Evolutionary conservation across 2,113 vertebrate species (phyloP).

Genomic region (Cichladusa arquata): DNA sequence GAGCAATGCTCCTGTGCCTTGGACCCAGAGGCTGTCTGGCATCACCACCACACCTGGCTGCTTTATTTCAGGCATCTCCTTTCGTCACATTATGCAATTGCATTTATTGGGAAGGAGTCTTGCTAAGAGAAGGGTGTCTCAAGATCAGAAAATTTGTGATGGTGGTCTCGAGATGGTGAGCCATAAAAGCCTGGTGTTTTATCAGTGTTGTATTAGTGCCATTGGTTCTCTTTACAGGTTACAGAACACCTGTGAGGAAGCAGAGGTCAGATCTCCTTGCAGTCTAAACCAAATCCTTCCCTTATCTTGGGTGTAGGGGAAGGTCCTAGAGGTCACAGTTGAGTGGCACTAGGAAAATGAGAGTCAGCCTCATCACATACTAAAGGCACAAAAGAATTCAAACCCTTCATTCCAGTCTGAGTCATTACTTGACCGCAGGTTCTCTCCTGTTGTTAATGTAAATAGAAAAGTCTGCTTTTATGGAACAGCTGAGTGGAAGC

Average conservation of each 20-base stretch:
- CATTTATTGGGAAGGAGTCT: not conserved
- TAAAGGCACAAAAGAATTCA: not conserved
- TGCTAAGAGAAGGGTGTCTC: not conserved
- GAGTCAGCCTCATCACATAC: not conserved
- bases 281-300: not conserved
- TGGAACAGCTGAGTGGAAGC: not conserved
- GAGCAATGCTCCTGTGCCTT: not conserved
- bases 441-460: not conserved
- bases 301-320: not conserved
- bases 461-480: not conserved
- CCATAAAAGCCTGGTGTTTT: not conserved
- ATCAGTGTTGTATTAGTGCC: not conserved
- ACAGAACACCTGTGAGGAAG: not conserved
- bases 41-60: not conserved
- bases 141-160: not conserved
- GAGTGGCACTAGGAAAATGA: not conserved
- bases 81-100: not conserved
- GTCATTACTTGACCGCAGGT: not conserved
- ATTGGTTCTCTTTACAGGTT: not conserved
- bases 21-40: not conserved
- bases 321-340: not conserved
- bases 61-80: not conserved
- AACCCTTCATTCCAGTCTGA: not conserved
- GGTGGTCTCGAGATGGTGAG: not conserved
- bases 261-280: not conserved